A percentile compares a stretch with the other conserved stretches of the same genome.
Evolutionary conservation across 1,140 invertebrate species (phyloP).

Genomic region (Saxidomus purpurata): DNA sequence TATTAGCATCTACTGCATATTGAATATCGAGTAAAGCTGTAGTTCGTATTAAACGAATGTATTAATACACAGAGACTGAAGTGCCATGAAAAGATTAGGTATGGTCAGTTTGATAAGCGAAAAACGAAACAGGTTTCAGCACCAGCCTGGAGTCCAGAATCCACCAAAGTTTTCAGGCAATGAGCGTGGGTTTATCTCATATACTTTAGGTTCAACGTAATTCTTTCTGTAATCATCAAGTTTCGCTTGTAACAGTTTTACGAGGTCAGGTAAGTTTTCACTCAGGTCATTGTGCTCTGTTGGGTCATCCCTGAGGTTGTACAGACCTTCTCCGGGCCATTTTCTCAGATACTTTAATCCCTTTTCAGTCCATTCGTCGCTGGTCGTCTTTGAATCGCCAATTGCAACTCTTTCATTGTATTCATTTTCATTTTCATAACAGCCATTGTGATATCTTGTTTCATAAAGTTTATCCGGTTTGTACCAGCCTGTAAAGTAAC

Average conservation of each 20-base stretch:
- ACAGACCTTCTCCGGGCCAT: conserved; percentile 23
- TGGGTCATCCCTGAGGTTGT: conserved; percentile 65
- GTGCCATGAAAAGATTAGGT: no score
- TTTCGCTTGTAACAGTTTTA: conserved; percentile 47
- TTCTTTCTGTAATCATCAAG: conserved; percentile 64
- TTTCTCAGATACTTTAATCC: neutral
- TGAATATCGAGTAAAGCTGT: no score
- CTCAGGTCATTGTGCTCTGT: conserved; percentile 67
- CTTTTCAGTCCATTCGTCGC: neutral
- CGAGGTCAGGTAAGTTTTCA: conserved; percentile 55
- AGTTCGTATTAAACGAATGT: no score
- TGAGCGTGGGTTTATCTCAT: conserved; percentile 1
- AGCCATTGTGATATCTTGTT: neutral
- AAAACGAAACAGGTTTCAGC: conserved; percentile 51
- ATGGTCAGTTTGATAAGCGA: no score
- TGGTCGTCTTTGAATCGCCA: neutral
- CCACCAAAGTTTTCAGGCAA: conserved; percentile 63
- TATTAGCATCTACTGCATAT: no score
- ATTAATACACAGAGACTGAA: no score
- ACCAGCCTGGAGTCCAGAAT: conserved; percentile 72
- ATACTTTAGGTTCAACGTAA: conserved; percentile 67
- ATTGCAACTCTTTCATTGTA: neutral
- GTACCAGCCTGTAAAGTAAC: conserved; percentile 27
- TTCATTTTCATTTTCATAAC: neutral
- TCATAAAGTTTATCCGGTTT: neutral